Conservation (phyloP, 2,113 vertebrate genomes). For the Castor canadensis region DNA sequence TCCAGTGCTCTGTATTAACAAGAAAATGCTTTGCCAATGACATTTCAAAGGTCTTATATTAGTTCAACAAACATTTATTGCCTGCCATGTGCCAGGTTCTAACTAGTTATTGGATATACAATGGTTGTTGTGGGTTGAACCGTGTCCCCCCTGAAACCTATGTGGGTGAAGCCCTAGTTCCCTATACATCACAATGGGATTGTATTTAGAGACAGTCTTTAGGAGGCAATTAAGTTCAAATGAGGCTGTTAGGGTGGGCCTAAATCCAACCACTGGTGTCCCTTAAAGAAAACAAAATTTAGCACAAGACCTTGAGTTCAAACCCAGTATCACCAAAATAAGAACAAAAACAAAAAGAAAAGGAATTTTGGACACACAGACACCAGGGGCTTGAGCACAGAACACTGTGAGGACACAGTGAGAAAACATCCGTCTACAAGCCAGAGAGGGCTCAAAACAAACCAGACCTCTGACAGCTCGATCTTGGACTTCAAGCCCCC, state of each 20-base stretch:
- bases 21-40: not conserved
- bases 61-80: not conserved
- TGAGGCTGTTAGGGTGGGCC: not conserved
- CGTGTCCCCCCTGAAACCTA: not conserved
- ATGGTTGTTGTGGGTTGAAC: not conserved
- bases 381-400: rapidly evolving
- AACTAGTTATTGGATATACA: not conserved
- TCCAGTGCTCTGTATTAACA: not conserved
- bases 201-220: not conserved
- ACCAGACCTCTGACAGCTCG: not conserved
- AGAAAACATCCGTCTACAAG: not conserved
- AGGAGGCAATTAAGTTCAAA: not conserved
- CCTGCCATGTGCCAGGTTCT: not conserved
- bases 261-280: not conserved
- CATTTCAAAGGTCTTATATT: not conserved
- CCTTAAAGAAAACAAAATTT: not conserved
- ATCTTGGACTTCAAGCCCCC: not conserved
- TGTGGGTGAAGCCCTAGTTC: not conserved
- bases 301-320: too few species aligned
- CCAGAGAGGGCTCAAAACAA: not conserved
- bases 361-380: not conserved
- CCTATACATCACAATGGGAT: not conserved
- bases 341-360: too few species aligned
- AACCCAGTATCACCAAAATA: too few species aligned
- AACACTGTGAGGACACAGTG: not conserved